A percentile compares a stretch with the other conserved stretches of the same genome.
Evolutionary conservation across 1,140 invertebrate species (phyloP).

Genomic region (Trinorchestia longiramus): DNA sequence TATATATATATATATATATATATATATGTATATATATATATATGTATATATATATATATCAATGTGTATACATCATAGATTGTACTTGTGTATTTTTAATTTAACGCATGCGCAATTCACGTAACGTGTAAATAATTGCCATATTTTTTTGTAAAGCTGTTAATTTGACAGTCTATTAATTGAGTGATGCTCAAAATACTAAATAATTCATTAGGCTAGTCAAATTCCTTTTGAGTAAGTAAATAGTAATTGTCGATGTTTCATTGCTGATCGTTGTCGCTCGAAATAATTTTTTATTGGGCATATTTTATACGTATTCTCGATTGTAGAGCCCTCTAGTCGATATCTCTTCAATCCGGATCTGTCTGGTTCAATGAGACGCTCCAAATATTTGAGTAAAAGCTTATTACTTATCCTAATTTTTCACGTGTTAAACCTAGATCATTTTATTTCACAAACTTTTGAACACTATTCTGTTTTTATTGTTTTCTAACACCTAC

Average conservation of each 20-base stretch:
- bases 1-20: too few species aligned
- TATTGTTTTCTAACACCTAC: background rate
- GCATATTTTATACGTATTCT: background rate
- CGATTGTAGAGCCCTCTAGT: background rate
- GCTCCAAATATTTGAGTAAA: background rate
- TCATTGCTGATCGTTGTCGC: background rate
- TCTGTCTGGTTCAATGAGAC: background rate
- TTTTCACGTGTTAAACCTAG: background rate
- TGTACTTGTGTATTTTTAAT: too few species aligned
- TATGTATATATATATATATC: too few species aligned
- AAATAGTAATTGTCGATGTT: background rate
- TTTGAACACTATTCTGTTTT: background rate
- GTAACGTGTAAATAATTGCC: too few species aligned
- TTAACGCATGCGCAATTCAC: too few species aligned
- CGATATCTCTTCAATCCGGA: background rate
- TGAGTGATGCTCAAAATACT: background rate
- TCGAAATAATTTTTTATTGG: background rate
- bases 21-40: too few species aligned
- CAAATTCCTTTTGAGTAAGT: background rate
- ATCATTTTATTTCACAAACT: background rate
- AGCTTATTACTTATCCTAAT: background rate
- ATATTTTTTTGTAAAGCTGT: too few species aligned
- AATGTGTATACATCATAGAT: too few species aligned
- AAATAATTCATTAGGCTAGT: background rate
- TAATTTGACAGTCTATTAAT: background rate